Evolutionary conservation across 2,888 invertebrate species (phyloP), one percentile per base, ranked within the genome.

Genomic region (Microctonus aethiopoides): DNA sequence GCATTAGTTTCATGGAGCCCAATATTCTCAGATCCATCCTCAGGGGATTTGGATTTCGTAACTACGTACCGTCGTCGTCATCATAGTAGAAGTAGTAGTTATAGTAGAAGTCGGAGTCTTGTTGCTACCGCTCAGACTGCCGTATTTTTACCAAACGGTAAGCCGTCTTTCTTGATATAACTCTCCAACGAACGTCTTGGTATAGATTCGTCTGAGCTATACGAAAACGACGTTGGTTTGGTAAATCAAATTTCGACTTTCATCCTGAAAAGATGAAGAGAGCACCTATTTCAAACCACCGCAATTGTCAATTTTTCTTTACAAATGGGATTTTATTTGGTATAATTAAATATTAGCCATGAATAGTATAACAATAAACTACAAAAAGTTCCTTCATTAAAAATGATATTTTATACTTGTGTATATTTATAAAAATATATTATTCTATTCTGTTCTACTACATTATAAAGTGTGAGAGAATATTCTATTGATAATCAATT

Each of bases 1-100:
- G 65, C 59, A 69, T 65, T 65, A 65, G 69, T 62, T 57, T 54
- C 59, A 60, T 60, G 65, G 60, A 69, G 64, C 65, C 69, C 69
- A 51, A 69, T 65, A 69, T 65, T 64, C 64, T 36, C 24, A 52
- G 64, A 54, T 22, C 54, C 29, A 46, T 61, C 52, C 64, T 34
- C 36, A 52, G 54, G 64, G 64, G 51, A 32, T 64, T 64, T 64
- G 22, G 64, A 52, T 64, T 54, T 24, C 34, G 54, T 64, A 32
- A n/a, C 22, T 54, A 6, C 24, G 26, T 54, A 54, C n/a, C 22
- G 24, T 41, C 54, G 9, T 54, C 54, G 22, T 26, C n/a, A n/a
- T n/a, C n/a, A n/a, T n/a, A n/a, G n/a, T n/a, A n/a, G n/a, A n/a
- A n/a, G n/a, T 54, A 5, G 13, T 54, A 6, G 54, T 54, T 26